Conservation (phyloP, 2,113 vertebrate species). For the Pantherophis guttatus region DNA sequence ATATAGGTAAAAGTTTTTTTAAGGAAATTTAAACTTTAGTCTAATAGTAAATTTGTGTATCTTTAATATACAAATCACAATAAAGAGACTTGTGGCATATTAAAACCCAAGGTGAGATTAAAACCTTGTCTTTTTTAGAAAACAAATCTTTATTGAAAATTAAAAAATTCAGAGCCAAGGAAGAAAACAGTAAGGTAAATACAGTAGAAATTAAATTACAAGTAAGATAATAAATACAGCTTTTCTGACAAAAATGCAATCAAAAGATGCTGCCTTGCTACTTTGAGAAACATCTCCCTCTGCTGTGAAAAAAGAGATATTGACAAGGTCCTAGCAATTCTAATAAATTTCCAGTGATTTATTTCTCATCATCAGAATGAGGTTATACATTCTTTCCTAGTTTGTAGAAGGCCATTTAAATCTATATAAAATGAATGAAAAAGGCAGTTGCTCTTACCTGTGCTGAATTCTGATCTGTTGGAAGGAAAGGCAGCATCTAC, state of each 20-base stretch:
- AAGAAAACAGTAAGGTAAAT: slow-evolving; percentile 48
- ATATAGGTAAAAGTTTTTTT: background rate
- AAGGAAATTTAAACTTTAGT: background rate
- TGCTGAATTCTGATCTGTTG: background rate
- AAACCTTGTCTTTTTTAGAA: slow-evolving; percentile 27
- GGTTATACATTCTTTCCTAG: accelerated
- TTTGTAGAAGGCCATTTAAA: background rate
- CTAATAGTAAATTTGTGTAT: background rate
- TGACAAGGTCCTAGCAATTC: slow-evolving; percentile 13
- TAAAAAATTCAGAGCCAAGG: slow-evolving; percentile 20
- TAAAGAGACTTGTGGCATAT: background rate
- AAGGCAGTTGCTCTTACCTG: accelerated
- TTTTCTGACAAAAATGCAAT: slow-evolving; percentile 56
- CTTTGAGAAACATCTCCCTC: slow-evolving; percentile 69
- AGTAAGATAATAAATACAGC: slow-evolving; percentile 55
- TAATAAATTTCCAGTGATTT: slow-evolving; percentile 24
- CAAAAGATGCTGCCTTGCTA: slow-evolving; percentile 57
- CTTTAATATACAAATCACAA: background rate
- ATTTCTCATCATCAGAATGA: accelerated
- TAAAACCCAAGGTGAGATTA: slow-evolving; percentile 41
- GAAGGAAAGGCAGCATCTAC: background rate
- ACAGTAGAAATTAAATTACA: slow-evolving; percentile 60
- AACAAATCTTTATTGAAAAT: slow-evolving; percentile 36
- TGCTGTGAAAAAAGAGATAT: slow-evolving; percentile 61
- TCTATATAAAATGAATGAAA: background rate